Conservation (phyloP, 2,888 invertebrate genomes). For the Pandemis corylana region DNA sequence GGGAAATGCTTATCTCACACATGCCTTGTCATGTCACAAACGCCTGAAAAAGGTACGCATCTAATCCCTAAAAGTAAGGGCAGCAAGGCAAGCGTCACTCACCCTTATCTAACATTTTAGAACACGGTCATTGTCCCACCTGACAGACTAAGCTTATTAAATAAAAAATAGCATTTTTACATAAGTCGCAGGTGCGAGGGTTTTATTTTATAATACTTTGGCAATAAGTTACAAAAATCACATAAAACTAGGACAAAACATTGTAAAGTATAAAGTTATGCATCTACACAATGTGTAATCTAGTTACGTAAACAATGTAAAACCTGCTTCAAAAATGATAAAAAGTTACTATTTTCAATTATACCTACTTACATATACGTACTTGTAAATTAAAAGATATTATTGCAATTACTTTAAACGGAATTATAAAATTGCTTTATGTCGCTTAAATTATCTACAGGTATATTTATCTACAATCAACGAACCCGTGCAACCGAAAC, state of each 20-base stretch:
- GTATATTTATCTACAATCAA: background rate
- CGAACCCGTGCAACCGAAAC: background rate
- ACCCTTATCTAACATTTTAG: slow-evolving; percentile 38
- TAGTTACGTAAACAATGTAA: slow-evolving; percentile 6
- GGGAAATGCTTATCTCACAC: slow-evolving; percentile 37
- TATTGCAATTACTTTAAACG: background rate
- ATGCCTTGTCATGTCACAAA: slow-evolving; percentile 37
- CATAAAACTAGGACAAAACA: background rate
- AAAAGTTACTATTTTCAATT: background rate
- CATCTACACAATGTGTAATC: background rate
- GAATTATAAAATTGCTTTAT: slow-evolving; percentile 3
- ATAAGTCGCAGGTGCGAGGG: slow-evolving; percentile 17
- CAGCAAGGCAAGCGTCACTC: slow-evolving; percentile 41
- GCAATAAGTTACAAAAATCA: slow-evolving; percentile 12
- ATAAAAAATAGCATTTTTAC: slow-evolving; percentile 19
- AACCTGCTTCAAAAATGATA: slow-evolving; percentile 1
- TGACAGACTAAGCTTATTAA: slow-evolving; percentile 22
- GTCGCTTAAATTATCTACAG: background rate
- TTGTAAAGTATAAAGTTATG: background rate
- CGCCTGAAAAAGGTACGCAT: slow-evolving; percentile 34
- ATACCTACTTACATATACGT: background rate
- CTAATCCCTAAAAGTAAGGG: slow-evolving; percentile 40
- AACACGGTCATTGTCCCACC: slow-evolving; percentile 28
- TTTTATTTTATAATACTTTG: background rate
- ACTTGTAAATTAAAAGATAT: background rate